These are phyloP conservation scores for Meteorus colon DNA, from an alignment of 2,888 invertebrate species.

Conservation along the genomic window DNA sequence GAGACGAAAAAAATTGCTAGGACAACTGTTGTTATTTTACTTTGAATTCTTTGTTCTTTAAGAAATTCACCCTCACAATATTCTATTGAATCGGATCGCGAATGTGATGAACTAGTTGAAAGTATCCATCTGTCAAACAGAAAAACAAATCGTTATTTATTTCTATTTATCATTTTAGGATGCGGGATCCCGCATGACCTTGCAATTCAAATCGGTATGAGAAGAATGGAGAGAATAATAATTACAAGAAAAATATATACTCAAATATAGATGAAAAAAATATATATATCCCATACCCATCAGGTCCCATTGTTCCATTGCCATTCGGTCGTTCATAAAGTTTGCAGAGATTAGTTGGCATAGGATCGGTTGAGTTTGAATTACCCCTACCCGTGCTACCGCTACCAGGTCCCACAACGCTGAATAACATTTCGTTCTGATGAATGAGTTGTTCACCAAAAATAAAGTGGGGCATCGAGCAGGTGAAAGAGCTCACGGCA, in stretches of 20 bases:
- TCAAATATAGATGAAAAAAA: too few relatives aligned
- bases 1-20: slow-evolving; percentile 92
- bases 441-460: slow-evolving; percentile 84
- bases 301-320: slow-evolving; percentile 57
- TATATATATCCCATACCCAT: slow-evolving; percentile 57
- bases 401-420: slow-evolving; percentile 62
- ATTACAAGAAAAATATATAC: background rate
- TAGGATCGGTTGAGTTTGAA: slow-evolving; percentile 57
- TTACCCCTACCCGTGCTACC: slow-evolving; percentile 55
- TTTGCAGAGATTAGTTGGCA: slow-evolving; percentile 67
- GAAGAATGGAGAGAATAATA: slow-evolving; percentile 20
- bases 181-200: slow-evolving; percentile 52
- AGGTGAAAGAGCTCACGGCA: slow-evolving; percentile 88
- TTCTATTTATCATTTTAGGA: slow-evolving; percentile 25
- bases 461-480: slow-evolving; percentile 90
- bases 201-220: slow-evolving; percentile 6
- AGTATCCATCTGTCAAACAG: slow-evolving; percentile 56
- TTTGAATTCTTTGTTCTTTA: slow-evolving; percentile 81
- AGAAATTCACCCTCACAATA: slow-evolving; percentile 79
- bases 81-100: slow-evolving; percentile 59
- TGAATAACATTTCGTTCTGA: slow-evolving; percentile 74
- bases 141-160: background rate
- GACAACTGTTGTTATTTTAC: slow-evolving; percentile 86
- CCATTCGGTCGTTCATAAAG: slow-evolving; percentile 55
- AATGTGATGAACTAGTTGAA: slow-evolving; percentile 52